Base-by-base conservation (phyloP, 1,140 invertebrate genomes). In the Drosophila mayri region DNA sequence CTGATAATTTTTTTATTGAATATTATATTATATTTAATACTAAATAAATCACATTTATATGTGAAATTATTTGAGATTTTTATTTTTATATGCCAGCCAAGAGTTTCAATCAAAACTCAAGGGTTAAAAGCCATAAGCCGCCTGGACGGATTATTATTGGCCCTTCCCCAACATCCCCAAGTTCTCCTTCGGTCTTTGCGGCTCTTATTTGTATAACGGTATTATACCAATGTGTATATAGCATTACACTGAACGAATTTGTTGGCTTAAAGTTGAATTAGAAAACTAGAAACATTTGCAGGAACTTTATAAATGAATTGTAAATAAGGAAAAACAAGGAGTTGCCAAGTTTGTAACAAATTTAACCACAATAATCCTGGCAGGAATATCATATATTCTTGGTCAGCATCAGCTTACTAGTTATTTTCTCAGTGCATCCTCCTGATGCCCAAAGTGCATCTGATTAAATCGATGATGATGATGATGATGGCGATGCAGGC, bases 391-490 rank as follows among this genome's bases (percentile, higher is more conserved):
- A 47, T 16, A 22, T 46, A 25, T 47, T 47, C 8, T 47, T 32
- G 10, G 1, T 35, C 11, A 35, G 35, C 35, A 10, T 32, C 30
- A 32, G 25, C 16, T 49, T n/a, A 1, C 4, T 10, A 28, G n/a
- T n/a, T 12, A 32, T 38, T 37, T 2, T 16, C 20, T 16, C 14
- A 0, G 32, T 55, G 52, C 20, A 28, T 60, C 37, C n/a, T 10
- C 30, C n/a, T 11, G 41, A 28, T 28, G 44, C 46, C 43, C 64
- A 76, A 47, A 75, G 64, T 66, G 46, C 65, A 47, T 54, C 66
- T 72, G 70, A 78, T 85, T 81, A 85, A 81, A 47, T 76, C 66
- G 75, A 60, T 72, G 22, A 54, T 55, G 61, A 22, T 4, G 58
- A n/a, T 4, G 58, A 22, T n/a, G 44, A 37, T 28, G 60, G 30